Evolutionary conservation across 2,797 vertebrate species (phyloP).

Genomic region (Mergus octosetaceus): DNA sequence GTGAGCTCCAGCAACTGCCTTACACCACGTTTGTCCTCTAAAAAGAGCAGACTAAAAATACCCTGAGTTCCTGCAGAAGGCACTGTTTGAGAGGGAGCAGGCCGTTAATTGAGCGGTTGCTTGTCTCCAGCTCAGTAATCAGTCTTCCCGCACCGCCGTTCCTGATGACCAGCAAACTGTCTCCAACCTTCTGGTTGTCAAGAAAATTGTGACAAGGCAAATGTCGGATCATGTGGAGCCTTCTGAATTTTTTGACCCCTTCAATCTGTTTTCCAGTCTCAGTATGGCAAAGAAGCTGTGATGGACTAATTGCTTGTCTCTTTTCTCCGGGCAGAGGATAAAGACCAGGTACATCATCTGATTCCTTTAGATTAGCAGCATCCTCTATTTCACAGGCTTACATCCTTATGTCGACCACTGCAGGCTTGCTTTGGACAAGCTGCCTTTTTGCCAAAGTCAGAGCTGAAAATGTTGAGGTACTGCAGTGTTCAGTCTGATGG

Average conservation of each 20-base stretch:
- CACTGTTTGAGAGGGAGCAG: background rate
- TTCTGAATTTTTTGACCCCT: constrained; percentile 54
- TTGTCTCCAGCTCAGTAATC: background rate
- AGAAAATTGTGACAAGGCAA: constrained; percentile 59
- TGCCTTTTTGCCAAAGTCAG: background rate
- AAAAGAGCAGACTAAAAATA: background rate
- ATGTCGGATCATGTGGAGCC: constrained; percentile 60
- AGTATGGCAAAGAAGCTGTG: constrained; percentile 46
- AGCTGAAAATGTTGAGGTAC: background rate
- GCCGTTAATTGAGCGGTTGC: background rate
- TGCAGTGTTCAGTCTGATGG: background rate
- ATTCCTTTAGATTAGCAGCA: background rate
- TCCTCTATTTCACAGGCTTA: background rate
- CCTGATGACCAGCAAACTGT: constrained; percentile 26
- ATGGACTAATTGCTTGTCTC: constrained; percentile 59
- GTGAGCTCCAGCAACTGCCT: background rate
- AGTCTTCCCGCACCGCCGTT: background rate
- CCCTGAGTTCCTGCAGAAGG: background rate
- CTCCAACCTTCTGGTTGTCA: constrained; percentile 60
- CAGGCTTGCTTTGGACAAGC: background rate
- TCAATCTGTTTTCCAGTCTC: constrained; percentile 63
- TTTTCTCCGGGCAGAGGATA: constrained; percentile 25
- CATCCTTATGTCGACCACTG: background rate
- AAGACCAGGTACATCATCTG: constrained; percentile 4
- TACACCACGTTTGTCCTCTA: background rate